Percentiles rank a stretch among this genome's conserved stretches.
phyloP scores from a whole-genome alignment of 1,140 invertebrate species.

The Caenorhabditis briggsae region DNA sequence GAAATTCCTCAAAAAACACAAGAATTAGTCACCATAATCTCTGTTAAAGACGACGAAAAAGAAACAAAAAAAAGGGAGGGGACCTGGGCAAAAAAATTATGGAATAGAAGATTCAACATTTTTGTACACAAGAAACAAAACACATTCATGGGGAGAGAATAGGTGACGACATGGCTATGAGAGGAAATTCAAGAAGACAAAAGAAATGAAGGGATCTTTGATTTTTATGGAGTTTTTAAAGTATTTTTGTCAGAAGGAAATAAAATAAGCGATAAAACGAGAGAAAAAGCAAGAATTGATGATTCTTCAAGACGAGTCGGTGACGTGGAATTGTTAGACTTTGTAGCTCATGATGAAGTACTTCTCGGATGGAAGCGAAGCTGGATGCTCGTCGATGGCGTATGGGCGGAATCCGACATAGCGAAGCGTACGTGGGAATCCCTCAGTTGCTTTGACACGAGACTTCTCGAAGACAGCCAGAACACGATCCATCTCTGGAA shows the following conservation, averaged over 20 bases:
- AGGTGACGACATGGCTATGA: not conserved
- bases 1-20: not conserved
- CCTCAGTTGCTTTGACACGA: conserved; percentile 34
- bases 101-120: not conserved
- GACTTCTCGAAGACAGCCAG: conserved; percentile 61
- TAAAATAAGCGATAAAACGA: conserved; percentile 26
- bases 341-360: conserved; percentile 63
- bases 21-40: not conserved
- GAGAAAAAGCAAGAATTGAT: conserved; percentile 5
- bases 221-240: conserved; percentile 31
- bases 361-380: not conserved
- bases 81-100: not conserved
- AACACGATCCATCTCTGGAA: conserved; percentile 61
- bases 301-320: not conserved
- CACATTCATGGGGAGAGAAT: not conserved
- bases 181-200: not conserved
- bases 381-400: conserved; percentile 58
- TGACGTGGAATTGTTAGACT: conserved; percentile 35
- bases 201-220: not conserved
- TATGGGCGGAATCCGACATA: conserved; percentile 63
- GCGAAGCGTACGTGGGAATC: conserved; percentile 62
- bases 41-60: not conserved
- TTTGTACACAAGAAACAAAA: not conserved
- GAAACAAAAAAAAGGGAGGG: not conserved
- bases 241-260: conserved; percentile 5